These are phyloP conservation scores for Dusona sp. DNA, from an alignment of 2,888 invertebrate species.

Conservation along the genomic window DNA sequence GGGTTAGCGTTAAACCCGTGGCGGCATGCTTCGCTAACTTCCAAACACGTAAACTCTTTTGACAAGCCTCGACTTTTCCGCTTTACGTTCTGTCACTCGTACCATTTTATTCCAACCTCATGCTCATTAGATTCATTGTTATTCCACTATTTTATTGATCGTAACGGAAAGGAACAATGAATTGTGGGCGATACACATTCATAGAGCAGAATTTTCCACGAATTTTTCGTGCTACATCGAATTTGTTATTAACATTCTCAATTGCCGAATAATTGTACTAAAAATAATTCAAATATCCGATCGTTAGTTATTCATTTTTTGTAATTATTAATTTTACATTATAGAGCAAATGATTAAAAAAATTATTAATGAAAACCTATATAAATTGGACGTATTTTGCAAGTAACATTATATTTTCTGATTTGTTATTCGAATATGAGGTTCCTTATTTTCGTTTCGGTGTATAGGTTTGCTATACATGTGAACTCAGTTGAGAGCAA, in stretches of 20 bases:
- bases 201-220: not conserved
- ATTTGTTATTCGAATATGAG: not conserved
- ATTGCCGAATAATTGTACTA: not conserved
- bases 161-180: not conserved
- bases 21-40: constrained; percentile 54
- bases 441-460: not conserved
- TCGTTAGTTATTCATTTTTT: not conserved
- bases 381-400: not conserved
- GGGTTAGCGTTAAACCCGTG: constrained; percentile 73
- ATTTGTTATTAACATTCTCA: not conserved
- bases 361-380: not conserved
- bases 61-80: constrained; percentile 10
- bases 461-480: not conserved
- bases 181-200: not conserved
- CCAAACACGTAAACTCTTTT: constrained; percentile 52
- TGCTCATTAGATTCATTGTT: constrained; percentile 20
- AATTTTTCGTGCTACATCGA: not conserved
- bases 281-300: not conserved
- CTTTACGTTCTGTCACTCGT: not conserved
- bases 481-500: not conserved
- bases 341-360: not conserved
- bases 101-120: constrained; percentile 8
- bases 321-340: not conserved
- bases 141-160: constrained; percentile 1
- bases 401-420: not conserved